These are phyloP conservation scores for Tympanoctomys barrerae DNA, from an alignment of 2,797 vertebrate genomes.

Conservation along the genomic window DNA sequence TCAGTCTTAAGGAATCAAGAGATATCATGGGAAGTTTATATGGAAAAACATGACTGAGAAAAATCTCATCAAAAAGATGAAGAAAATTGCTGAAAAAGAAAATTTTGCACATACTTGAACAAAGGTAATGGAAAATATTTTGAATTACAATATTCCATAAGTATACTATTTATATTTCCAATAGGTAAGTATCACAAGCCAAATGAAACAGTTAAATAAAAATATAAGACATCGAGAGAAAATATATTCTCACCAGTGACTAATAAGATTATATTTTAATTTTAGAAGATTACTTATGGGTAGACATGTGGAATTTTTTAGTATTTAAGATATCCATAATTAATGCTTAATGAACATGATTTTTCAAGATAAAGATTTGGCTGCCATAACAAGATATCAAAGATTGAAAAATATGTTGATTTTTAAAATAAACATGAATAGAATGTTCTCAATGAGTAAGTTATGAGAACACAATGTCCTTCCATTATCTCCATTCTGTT, in stretches of 20 bases:
- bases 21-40: not conserved
- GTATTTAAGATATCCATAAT: not conserved
- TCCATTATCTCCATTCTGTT: not conserved
- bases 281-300: not conserved
- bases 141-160: not conserved
- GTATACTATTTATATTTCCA: fast-evolving
- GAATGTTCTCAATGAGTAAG: not conserved
- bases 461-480: not conserved
- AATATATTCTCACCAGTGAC: not conserved
- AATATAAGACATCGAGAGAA: not conserved
- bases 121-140: not conserved
- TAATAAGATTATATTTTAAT: not conserved
- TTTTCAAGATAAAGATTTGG: not conserved
- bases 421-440: not conserved
- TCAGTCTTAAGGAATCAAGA: not conserved
- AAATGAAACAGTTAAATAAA: not conserved
- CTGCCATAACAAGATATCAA: not conserved
- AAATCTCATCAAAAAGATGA: not conserved
- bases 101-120: fast-evolving
- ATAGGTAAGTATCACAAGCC: not conserved
- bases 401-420: not conserved
- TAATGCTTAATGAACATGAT: not conserved
- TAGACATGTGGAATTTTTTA: not conserved
- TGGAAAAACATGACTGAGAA: not conserved
- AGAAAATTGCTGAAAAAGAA: not conserved